Evolutionary conservation across 2,888 invertebrate genomes (phyloP).

Genomic region (Polymixis flavicincta): DNA sequence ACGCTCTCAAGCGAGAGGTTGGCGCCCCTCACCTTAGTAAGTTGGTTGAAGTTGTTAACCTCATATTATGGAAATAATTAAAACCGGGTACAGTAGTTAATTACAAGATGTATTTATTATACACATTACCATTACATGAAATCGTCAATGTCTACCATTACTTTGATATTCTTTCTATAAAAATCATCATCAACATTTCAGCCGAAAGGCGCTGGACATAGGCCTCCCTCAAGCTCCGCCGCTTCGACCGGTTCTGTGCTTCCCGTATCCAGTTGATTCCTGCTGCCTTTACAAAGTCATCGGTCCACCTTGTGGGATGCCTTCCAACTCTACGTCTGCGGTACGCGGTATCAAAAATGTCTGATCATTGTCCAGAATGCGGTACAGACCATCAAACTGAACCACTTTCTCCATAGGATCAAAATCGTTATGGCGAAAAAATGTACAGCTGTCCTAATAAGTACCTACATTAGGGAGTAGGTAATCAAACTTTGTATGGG

Average conservation of each 20-base stretch:
- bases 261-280: too few relatives aligned
- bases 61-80: not conserved
- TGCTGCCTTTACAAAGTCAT: too few relatives aligned
- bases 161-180: not conserved
- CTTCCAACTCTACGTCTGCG: too few relatives aligned
- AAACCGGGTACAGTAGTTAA: not conserved
- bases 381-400: not conserved
- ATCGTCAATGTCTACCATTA: not conserved
- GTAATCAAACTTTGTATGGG: not conserved
- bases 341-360: too few relatives aligned
- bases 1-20: slow-evolving; percentile 5
- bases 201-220: too few relatives aligned
- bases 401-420: not conserved
- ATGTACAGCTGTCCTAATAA: not conserved
- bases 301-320: too few relatives aligned
- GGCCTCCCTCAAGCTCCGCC: too few relatives aligned
- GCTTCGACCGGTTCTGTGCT: too few relatives aligned
- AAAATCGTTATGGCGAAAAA: not conserved
- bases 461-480: not conserved
- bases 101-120: not conserved
- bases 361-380: not conserved
- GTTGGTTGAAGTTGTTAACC: slow-evolving; percentile 6
- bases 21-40: slow-evolving; percentile 2
- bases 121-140: not conserved
- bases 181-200: not conserved